Percentiles rank a stretch among this genome's conserved stretches.
These are phyloP conservation scores for Himalopsyche japonica DNA, from an alignment of 2,888 invertebrate genomes.

Conservation along the genomic window DNA sequence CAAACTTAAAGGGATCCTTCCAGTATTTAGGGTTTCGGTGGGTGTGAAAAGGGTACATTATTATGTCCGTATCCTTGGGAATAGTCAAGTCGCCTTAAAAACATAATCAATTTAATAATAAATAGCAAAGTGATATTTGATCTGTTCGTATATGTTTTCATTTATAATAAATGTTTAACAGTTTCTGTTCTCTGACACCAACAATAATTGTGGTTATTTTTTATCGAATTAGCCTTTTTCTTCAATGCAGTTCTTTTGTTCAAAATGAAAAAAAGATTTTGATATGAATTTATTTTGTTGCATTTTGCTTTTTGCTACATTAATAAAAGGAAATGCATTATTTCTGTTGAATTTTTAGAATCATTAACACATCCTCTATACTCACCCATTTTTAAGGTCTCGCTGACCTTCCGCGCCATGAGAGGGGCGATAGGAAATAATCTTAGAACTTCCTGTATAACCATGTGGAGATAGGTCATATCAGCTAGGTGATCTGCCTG, in stretches of 20 bases:
- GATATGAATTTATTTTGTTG: too few species aligned
- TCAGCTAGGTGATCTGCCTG: slow-evolving; percentile 7
- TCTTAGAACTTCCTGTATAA: slow-evolving; percentile 36
- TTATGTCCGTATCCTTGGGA: neutral
- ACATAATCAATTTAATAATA: too few species aligned
- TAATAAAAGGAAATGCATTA: too few species aligned
- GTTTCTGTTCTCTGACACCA: too few species aligned
- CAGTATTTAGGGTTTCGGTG: slow-evolving; percentile 8
- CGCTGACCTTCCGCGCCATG: slow-evolving; percentile 29
- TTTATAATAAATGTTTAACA: too few species aligned
- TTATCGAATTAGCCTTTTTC: too few species aligned
- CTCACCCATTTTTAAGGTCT: slow-evolving; percentile 34
- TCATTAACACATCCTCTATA: neutral
- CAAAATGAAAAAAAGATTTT: too few species aligned
- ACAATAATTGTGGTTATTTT: too few species aligned
- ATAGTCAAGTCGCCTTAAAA: slow-evolving; percentile 2
- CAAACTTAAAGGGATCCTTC: slow-evolving; percentile 14
- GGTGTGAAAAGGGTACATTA: slow-evolving; percentile 3
- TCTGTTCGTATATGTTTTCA: too few species aligned
- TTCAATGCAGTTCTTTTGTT: neutral
- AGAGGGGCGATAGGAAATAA: slow-evolving; percentile 37
- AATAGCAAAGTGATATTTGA: too few species aligned
- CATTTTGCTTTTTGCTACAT: too few species aligned
- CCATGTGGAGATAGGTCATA: slow-evolving; percentile 34
- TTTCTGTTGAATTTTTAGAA: too few species aligned